These are phyloP conservation scores for Ophonus ardosiacus DNA, from an alignment of 2,888 invertebrate genomes.

Conservation along the genomic window DNA sequence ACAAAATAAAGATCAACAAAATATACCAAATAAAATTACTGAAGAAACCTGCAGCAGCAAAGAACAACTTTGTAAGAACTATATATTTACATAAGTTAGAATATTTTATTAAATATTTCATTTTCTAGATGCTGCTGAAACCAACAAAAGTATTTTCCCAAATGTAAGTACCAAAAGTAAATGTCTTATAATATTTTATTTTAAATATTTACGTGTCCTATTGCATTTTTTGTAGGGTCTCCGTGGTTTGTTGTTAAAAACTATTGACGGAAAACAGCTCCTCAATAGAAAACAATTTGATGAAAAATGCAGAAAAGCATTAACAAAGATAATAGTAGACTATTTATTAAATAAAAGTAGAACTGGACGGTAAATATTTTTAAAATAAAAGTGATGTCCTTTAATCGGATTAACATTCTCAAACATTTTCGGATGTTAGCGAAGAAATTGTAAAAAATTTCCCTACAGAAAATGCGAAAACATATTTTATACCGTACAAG, in stretches of 20 bases:
- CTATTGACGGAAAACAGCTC: neutral
- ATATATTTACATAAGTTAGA: too few relatives aligned
- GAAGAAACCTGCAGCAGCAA: too few relatives aligned
- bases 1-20: too few relatives aligned
- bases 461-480: neutral
- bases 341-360: neutral
- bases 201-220: neutral
- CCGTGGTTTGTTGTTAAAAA: neutral
- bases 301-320: neutral
- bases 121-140: too few relatives aligned
- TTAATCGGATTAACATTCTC: neutral
- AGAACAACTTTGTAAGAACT: too few relatives aligned
- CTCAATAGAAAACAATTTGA: neutral
- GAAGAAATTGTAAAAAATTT: conserved; percentile 14
- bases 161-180: conserved; percentile 1
- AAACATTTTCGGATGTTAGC: neutral
- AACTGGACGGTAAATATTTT: neutral
- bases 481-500: conserved; percentile 24
- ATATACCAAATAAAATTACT: too few relatives aligned
- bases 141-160: neutral
- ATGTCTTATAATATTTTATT: too few relatives aligned
- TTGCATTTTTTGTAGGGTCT: neutral
- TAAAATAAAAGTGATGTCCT: neutral
- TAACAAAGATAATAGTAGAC: neutral
- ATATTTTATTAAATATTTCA: too few relatives aligned